phyloP scores from a whole-genome alignment of 2,888 invertebrate genomes.

The Orthosia cruda region DNA sequence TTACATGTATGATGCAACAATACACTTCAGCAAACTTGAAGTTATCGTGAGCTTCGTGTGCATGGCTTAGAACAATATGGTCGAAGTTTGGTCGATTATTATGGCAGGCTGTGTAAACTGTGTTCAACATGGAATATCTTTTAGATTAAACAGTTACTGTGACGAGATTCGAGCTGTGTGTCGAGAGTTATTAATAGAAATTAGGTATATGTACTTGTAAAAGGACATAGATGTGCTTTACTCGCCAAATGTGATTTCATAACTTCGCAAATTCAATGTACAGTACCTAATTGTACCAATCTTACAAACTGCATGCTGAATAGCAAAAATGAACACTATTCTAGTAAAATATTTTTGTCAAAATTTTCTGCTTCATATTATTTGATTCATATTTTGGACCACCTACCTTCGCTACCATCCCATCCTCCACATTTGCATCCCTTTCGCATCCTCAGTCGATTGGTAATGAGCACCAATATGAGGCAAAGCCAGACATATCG shows the following conservation, averaged over 20 bases:
- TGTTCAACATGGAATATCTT: too few relatives aligned
- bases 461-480: conserved; percentile 7
- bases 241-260: conserved; percentile 17
- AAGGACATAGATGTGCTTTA: neutral
- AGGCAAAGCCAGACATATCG: neutral
- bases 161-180: neutral
- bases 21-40: conserved; percentile 19
- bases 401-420: too few relatives aligned
- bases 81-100: conserved; percentile 50
- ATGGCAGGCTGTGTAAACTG: too few relatives aligned
- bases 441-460: neutral
- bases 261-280: conserved; percentile 10
- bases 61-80: conserved; percentile 48
- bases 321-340: conserved; percentile 22
- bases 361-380: conserved; percentile 7
- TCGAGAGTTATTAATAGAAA: neutral
- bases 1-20: conserved; percentile 30
- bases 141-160: conserved; percentile 1
- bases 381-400: conserved; percentile 15
- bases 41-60: conserved; percentile 28
- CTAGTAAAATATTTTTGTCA: conserved; percentile 31
- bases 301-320: conserved; percentile 28
- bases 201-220: neutral
- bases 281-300: conserved; percentile 39
- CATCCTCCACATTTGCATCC: neutral